These are phyloP conservation scores for Epizoanthus ramosus DNA, from an alignment of 92 coral and sea anemone species.

Conservation along the genomic window DNA sequence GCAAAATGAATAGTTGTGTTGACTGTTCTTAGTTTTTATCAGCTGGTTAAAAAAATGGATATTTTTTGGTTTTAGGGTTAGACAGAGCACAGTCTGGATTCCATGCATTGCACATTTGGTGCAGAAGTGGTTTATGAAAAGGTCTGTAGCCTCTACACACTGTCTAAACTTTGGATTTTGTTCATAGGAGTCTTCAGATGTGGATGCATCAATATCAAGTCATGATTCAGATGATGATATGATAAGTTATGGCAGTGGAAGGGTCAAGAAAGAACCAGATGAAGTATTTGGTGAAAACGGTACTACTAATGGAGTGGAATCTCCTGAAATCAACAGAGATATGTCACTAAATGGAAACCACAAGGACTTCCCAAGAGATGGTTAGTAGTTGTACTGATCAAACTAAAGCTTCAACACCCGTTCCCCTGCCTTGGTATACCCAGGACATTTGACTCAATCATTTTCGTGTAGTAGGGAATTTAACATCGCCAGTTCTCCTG, in stretches of 20 bases:
- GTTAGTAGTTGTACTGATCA: conserved; percentile 26
- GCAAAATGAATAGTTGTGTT: too few relatives aligned
- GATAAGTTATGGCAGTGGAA: conserved; percentile 49
- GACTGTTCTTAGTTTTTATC: too few relatives aligned
- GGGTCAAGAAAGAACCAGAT: conserved; percentile 83
- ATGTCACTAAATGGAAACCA: conserved; percentile 77
- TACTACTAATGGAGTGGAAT: conserved; percentile 77
- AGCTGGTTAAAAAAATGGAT: too few relatives aligned
- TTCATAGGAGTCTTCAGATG: conserved; percentile 91
- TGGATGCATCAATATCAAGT: conserved; percentile 95
- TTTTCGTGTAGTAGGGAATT: too few relatives aligned
- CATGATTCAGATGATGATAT: conserved; percentile 95
- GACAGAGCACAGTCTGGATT: too few relatives aligned
- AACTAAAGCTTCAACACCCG: too few relatives aligned
- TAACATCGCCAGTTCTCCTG: too few relatives aligned
- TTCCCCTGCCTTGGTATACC: too few relatives aligned
- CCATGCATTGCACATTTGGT: too few relatives aligned
- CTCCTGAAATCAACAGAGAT: conserved; percentile 57
- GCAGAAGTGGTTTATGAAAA: background rate
- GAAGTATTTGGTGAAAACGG: conserved; percentile 85
- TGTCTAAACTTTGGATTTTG: background rate
- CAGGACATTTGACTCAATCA: too few relatives aligned
- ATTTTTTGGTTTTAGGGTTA: too few relatives aligned
- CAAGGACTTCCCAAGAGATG: conserved; percentile 70
- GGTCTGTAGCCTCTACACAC: background rate